phyloP scores from a whole-genome alignment of 2,113 vertebrate species.

The Myrmophylax atrothorax region DNA sequence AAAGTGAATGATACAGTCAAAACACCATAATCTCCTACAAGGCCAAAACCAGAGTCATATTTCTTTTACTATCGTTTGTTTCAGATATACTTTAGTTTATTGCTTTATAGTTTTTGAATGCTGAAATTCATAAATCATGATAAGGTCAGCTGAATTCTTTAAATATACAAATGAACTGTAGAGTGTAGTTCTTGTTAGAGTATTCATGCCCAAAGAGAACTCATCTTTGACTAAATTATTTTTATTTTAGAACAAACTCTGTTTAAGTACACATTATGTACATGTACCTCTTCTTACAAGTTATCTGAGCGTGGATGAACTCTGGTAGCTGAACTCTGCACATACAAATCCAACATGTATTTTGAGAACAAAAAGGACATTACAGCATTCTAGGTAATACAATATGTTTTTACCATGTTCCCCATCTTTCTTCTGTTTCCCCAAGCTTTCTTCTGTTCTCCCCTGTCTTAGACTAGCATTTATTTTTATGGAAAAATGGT shows the following conservation, averaged over 20 bases:
- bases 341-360: background rate
- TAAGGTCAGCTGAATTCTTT: background rate
- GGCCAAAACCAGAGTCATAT: background rate
- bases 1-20: background rate
- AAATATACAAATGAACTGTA: background rate
- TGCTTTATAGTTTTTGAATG: background rate
- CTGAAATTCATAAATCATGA: background rate
- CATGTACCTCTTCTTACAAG: background rate
- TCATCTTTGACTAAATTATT: background rate
- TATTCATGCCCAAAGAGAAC: background rate
- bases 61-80: background rate
- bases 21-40: background rate
- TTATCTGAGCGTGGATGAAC: background rate
- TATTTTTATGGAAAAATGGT: background rate
- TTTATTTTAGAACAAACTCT: background rate
- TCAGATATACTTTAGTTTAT: background rate
- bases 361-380: background rate
- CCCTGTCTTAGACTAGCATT: background rate
- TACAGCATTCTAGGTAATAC: background rate
- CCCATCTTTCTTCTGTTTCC: background rate
- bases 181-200: background rate
- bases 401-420: background rate
- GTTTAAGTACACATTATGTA: background rate
- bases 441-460: background rate
- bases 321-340: background rate